Evolutionary conservation across 64 coral and sea anemone genomes (phyloP), one percentile per base, ranked within the genome.

Genomic region (Montipora capricornis): DNA sequence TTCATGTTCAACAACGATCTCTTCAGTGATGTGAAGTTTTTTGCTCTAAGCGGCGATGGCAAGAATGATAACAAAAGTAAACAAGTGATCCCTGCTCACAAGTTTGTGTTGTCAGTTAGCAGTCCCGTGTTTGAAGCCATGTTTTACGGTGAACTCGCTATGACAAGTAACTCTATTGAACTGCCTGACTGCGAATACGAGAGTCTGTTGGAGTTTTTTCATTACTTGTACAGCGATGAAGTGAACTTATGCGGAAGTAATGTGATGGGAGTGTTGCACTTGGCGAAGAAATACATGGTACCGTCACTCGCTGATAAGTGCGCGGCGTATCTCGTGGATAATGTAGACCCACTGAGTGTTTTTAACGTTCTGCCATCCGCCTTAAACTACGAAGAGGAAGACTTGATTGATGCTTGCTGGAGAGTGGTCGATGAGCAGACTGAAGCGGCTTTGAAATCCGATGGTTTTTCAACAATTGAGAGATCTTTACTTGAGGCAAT

Each of bases 1-100:
- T 47, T 47, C 7, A 83, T 83, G 81, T 47, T 83, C 59, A 83
- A 83, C 58, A 83, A 83, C 53, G 81, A 83, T 19, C 81, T 16
- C 29, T 83, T 83, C 2, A 83, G 81, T 44, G 81, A 83, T 83
- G 81, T 83, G 37, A 83, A 83, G 81, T 83, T 83, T 67, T 55
- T 68, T 0, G 81, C 20, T 19, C 15, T 24, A 0, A 47, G 55
- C 19, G 22, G 47, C 1, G 49, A 55, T 20, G 78, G 49, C 4
- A 57, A 83, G 16, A 83, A 14, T 67, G 8, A 64, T 15, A 17
- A 12, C 8, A 51, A 83, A 67, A 83, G 26, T 66, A 83, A 83
- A 66, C 58, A 83, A 83, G 80, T 66, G 29, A 83, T 83, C 57
- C 20, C 57, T 13, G 80, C 80, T 66, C 80, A 83, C 80, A 83